Percentiles rank a stretch among this genome's conserved stretches.
phyloP scores from a whole-genome alignment of 2,797 vertebrate species.

The Crax fasciolata region DNA sequence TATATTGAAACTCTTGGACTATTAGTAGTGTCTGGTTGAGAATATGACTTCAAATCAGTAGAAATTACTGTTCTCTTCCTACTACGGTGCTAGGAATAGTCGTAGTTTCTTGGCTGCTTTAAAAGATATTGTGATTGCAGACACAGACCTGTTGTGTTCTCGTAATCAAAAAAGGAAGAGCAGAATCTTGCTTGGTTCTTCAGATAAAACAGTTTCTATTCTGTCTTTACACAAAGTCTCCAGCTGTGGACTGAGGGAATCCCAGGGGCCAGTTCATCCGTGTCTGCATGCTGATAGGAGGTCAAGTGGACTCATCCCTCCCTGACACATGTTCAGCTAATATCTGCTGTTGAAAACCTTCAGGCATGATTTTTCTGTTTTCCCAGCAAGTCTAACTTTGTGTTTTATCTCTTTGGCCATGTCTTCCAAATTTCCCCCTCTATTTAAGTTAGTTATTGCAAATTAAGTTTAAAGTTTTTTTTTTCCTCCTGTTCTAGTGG shows the following conservation, averaged over 20 bases:
- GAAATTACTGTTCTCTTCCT: not conserved
- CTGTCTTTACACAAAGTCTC: not conserved
- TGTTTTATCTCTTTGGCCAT: not conserved
- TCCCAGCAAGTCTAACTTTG: not conserved
- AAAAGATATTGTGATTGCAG: not conserved
- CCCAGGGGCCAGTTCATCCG: not conserved
- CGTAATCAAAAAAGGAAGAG: not conserved
- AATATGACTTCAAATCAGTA: not conserved
- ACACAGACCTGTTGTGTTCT: not conserved
- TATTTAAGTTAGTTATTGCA: not conserved
- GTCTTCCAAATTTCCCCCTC: not conserved
- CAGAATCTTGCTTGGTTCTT: conserved; percentile 14
- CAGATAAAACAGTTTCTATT: conserved; percentile 11
- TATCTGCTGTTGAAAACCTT: not conserved
- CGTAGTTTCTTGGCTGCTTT: not conserved
- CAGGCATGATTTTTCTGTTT: not conserved
- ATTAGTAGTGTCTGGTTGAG: not conserved
- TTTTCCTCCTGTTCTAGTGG: not conserved
- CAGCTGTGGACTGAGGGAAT: not conserved
- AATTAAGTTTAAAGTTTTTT: not conserved
- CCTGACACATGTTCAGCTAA: not conserved
- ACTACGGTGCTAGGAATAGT: not conserved
- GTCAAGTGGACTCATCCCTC: not conserved
- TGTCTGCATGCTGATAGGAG: not conserved
- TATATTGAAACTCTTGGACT: not conserved